Evolutionary conservation across 2,888 invertebrate species (phyloP).

Genomic region (Amphiduros pacificus): DNA sequence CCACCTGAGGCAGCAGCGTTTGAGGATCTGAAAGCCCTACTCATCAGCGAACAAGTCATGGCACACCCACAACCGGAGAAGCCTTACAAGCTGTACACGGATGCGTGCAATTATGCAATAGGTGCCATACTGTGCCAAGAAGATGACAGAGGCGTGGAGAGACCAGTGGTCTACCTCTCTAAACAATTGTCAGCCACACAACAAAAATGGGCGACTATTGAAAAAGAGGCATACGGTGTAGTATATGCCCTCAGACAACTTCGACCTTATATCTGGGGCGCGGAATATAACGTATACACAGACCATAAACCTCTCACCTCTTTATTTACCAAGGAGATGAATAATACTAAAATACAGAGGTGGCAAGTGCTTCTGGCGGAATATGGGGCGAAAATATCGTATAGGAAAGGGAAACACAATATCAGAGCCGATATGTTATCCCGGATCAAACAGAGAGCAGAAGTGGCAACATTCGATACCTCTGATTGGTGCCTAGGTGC

Average conservation of each 20-base stretch:
- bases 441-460: background rate
- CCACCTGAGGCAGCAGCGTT: background rate
- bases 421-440: slow-evolving; percentile 13
- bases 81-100: slow-evolving; percentile 11
- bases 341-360: slow-evolving; percentile 11
- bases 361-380: slow-evolving; percentile 15
- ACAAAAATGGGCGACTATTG: slow-evolving; percentile 7
- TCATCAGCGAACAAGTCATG: background rate
- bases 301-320: slow-evolving; percentile 14
- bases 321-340: slow-evolving; percentile 5
- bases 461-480: background rate
- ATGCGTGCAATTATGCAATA: background rate
- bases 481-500: background rate
- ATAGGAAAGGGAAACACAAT: background rate
- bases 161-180: background rate
- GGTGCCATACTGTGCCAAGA: slow-evolving; percentile 1
- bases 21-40: background rate
- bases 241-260: background rate
- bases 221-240: slow-evolving; percentile 11
- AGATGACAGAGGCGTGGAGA: slow-evolving; percentile 4
- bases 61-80: background rate
- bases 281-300: slow-evolving; percentile 1
- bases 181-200: background rate
- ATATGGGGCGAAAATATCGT: slow-evolving; percentile 3
- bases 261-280: slow-evolving; percentile 13